Base-by-base conservation (phyloP, 2,888 invertebrate genomes). In the Sycophila texana region DNA sequence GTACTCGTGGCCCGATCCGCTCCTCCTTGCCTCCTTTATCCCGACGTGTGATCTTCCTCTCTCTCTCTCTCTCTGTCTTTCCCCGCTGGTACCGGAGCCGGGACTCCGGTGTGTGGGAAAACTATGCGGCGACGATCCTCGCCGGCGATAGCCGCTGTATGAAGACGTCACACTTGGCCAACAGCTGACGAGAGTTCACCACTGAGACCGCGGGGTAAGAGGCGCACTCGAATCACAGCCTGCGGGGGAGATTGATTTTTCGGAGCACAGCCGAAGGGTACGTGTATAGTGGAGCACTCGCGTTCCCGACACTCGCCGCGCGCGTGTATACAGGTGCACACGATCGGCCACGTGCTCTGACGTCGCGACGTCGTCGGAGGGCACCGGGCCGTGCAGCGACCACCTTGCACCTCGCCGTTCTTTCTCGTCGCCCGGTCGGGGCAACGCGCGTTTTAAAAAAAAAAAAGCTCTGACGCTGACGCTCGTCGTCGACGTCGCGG, bases 321-420 rank as follows among this genome's bases (percentile, higher is more conserved):
- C 22, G 51, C 58, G 67, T 71, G 51, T 55, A 65, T 51, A 18
- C 30, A 30, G 47, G 63, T 39, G 12, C 14, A 51, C 39, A 51
- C 39, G 39, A 47, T 57, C 61, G 14, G 78, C 83, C 84, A 84
- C 86, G 84, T 85, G 86, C 22, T 60, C 4, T 79, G 81, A 67
- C 83, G 74, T 74, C 83, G 81, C 83, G 81, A 82, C 82, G 81
- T 79, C 81, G 83, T 87, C 83, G 83, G 83, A 82, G 82, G 82
- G 82, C 86, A 83, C 84, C 81, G 78, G 78, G 22, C 10, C 58
- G 22, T 26, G 22, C 18, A n/a, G n/a, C 60, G 47, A 12, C 18
- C 18, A 18, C 4, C 16, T 5, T 5, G 30, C 39, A 0, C 55
- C 26, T 58, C 26, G 47, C 49, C 39, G 49, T 12, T 26, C 30